Conservation (phyloP, 2,113 vertebrate genomes). For the Centropristis striata region DNA sequence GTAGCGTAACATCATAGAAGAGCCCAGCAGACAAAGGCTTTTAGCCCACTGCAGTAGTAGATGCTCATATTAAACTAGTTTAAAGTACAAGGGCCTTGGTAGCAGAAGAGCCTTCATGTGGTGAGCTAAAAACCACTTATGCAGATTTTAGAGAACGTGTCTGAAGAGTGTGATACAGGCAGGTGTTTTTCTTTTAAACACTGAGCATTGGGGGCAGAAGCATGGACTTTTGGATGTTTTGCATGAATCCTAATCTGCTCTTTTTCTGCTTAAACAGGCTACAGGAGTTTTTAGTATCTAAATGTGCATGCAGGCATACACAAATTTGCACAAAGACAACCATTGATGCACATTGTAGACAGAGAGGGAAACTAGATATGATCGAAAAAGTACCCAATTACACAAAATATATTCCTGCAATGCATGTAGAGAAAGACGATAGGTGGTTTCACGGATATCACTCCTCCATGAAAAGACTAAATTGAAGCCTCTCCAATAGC, state of each 20-base stretch:
- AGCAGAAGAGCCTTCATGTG: constrained; percentile 7
- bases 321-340: background rate
- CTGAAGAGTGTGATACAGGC: background rate
- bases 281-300: background rate
- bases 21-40: constrained; percentile 50
- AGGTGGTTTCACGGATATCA: constrained; percentile 3
- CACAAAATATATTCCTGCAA: background rate
- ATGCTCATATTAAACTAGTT: constrained; percentile 56
- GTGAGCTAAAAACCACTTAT: constrained; percentile 38
- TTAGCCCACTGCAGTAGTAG: constrained; percentile 29
- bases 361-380: background rate
- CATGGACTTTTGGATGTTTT: constrained; percentile 5
- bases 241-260: background rate
- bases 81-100: constrained; percentile 26
- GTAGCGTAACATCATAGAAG: constrained; percentile 17
- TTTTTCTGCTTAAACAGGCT: background rate
- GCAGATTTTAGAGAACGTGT: constrained; percentile 28
- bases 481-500: constrained; percentile 7
- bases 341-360: background rate
- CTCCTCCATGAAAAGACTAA: constrained; percentile 33
- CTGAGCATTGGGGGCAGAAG: background rate
- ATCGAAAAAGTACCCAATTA: background rate
- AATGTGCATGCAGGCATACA: background rate
- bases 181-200: constrained; percentile 28
- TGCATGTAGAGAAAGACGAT: background rate